Base-by-base conservation (phyloP, 1,140 invertebrate genomes). In the Cyclargus thomasi region DNA sequence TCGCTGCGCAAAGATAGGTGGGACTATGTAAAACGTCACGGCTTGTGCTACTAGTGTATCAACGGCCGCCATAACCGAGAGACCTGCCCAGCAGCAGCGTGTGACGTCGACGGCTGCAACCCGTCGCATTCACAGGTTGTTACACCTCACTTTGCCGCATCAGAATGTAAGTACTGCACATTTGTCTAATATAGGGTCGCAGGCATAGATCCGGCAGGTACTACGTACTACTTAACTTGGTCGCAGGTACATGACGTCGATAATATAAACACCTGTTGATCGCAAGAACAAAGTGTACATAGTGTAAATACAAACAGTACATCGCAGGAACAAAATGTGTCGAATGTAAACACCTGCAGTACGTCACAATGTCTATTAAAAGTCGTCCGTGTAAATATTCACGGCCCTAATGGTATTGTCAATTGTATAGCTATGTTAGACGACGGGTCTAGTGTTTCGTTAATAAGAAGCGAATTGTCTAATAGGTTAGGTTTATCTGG, bases 1-100 rank as follows among this genome's bases (percentile, higher is more conserved):
- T n/a, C n/a, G n/a, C n/a, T n/a, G n/a, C n/a, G n/a, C n/a, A n/a
- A n/a, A n/a, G n/a, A n/a, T n/a, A n/a, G n/a, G n/a, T n/a, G n/a
- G n/a, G 47, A 21, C 4, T 69, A 63, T 57, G 39, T 70, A 1
- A 73, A 73, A 39, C 53, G 18, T 7, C 29, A 64, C 29, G 59
- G 69, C n/a, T 59, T 73, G 11, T 70, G 72, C 68, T 73, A 62
- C 18, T 65, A 65, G 57, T 73, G 72, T 62, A 18, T 73, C 22
- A 11, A 57, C 23, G 59, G 67, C 10, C 63, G 59, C 11, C 69
- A 74, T 21, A 65, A 67, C n/a, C 70, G 63, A 29, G 67, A 68
- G 11, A 70, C 62, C 14, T 75, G 73, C 20, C 53, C 68, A 16
- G 73, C 68, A 20, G 66, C 67, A 1, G 63, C 59, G 20, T 74